Evolutionary conservation across 2,113 vertebrate species (phyloP).

Genomic region (Saimiri boliviensis): DNA sequence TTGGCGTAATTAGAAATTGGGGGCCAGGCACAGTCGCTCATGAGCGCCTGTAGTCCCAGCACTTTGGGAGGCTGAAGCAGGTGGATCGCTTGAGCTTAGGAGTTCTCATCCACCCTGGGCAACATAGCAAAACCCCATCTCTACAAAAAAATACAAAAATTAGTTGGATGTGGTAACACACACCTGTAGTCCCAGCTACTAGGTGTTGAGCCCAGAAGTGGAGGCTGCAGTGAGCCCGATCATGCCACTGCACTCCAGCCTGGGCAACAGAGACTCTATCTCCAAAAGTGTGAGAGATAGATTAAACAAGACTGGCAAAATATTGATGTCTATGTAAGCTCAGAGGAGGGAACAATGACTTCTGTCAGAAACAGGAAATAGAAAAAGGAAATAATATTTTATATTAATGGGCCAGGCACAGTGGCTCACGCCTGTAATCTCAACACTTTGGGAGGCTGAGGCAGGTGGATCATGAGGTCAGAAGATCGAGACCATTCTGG

Average conservation of each 20-base stretch:
- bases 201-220: no score
- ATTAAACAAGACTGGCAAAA: constrained; percentile 29
- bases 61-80: background rate
- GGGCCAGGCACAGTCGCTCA: no score
- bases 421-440: no score
- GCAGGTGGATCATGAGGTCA: no score
- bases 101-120: background rate
- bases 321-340: background rate
- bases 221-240: no score
- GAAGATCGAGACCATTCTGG: no score
- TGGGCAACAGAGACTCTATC: no score
- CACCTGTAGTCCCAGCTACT: no score
- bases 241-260: no score
- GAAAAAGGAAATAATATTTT: constrained; percentile 1
- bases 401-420: background rate
- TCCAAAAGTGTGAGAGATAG: background rate
- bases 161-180: no score
- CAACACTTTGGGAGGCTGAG: no score
- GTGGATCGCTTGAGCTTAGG: background rate
- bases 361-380: background rate
- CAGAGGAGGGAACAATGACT: background rate
- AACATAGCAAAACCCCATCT: background rate
- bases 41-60: no score
- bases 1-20: background rate
- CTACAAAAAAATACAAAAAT: background rate